These are phyloP conservation scores for Aradus depressus DNA, from an alignment of 2,888 invertebrate genomes.

Conservation along the genomic window DNA sequence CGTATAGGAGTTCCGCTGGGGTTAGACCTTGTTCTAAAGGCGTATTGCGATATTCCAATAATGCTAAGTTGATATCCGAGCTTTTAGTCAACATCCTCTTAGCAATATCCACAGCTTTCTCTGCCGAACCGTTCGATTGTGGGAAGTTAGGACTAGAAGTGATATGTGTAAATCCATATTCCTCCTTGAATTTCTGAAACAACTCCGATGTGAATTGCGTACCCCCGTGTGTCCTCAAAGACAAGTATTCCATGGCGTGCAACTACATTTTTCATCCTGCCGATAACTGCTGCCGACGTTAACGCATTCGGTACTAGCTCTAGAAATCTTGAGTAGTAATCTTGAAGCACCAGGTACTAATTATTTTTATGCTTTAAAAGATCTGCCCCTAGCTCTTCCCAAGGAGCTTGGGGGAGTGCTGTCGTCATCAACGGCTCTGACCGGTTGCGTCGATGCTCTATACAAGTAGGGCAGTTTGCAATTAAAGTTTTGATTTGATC, in stretches of 20 bases:
- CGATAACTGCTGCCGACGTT: no score
- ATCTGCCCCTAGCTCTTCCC: no score
- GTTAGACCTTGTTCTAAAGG: slow-evolving; percentile 9
- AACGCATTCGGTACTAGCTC: no score
- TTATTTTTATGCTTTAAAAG: no score
- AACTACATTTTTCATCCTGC: neutral
- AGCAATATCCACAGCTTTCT: slow-evolving; percentile 1
- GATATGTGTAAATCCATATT: slow-evolving; percentile 3
- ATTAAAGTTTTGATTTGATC: neutral
- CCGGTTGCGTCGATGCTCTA: no score
- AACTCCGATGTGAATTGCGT: slow-evolving; percentile 10
- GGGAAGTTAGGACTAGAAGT: neutral
- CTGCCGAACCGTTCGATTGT: slow-evolving; percentile 10
- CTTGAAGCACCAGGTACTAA: no score
- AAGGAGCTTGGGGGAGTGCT: no score
- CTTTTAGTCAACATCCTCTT: slow-evolving; percentile 5
- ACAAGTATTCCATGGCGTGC: neutral
- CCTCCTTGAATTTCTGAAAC: slow-evolving; percentile 2
- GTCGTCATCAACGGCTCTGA: no score
- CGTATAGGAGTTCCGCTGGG: slow-evolving; percentile 5
- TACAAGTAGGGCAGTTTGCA: no score
- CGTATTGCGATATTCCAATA: slow-evolving; percentile 4
- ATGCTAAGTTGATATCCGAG: slow-evolving; percentile 7
- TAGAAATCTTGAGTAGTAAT: no score
- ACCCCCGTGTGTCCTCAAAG: slow-evolving; percentile 6